Base-by-base conservation (phyloP, 1,140 invertebrate genomes). In the Eubasilissa regina region DNA sequence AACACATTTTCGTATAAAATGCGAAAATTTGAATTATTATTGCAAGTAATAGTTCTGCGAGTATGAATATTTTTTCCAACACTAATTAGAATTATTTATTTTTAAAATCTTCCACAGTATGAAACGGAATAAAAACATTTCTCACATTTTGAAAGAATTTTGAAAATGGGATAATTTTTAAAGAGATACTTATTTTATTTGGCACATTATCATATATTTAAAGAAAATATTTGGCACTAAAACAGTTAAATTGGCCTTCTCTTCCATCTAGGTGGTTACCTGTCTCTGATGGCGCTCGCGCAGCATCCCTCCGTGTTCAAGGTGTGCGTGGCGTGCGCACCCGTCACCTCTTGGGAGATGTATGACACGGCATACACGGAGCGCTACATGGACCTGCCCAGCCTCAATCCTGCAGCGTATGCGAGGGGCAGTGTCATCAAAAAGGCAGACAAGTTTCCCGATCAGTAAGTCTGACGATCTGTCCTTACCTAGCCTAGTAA, bases 311-410 rank as follows among this genome's bases (percentile, higher is more conserved):
- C 95, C 79, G 89, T 96, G 58, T 97, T 97, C 86, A 97, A 96
- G 89, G 92, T 95, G 85, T 96, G 96, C 17, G 95, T 99, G 79
- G 97, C 98, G 70, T 98, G 98, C 47, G 98, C 98, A 11, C 98
- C 98, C 0, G 98, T 99, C 0, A 98, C 97, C 12, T 96, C 95
- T 82, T 99, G 98, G 98, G 92, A 94, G 78, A 92, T 98, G 58
- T 98, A 97, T 87, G 92, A 93, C 85, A 98, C 97, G 0, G 98
- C 97, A 13, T 99, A 99, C 89, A 99, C 98, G 19, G 97, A 98
- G 88, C 90, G 98, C 51, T 99, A 99, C 88, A 98, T 99, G 97
- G 97, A 97, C 85, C 85, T 96, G 74, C 98, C 98, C 0, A 79
- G 84, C 51, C 83, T 84, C 19, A 89, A 89, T 77, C 35, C 84